Evolutionary conservation across 1,140 invertebrate species (phyloP), one percentile per base, ranked within the genome.

Genomic region (Conopomorpha cramerella): DNA sequence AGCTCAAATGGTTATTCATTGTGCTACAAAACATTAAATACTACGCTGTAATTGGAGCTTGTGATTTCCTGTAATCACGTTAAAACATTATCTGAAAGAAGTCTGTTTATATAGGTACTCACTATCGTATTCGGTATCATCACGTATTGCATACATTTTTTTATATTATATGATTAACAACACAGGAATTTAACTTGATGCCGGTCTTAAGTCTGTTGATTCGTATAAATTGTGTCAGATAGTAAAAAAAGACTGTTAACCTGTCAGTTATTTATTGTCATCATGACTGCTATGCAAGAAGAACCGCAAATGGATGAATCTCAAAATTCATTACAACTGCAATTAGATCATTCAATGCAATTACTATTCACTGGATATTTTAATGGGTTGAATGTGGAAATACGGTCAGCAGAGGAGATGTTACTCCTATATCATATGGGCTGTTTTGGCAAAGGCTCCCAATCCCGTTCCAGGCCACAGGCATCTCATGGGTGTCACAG

Each of bases 391-490:
- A 82, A 79, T 43, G 84, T 89, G 2, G 84, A 84, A 44, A 73
- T 91, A 27, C 72, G 59, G 11, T 74, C 86, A 44, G 45, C 66
- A 8, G 70, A 82, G 28, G 82, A 86, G 50, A 84, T 88, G 51
- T 63, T 68, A 48, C 64, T 74, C 2, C 46, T 90, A 3, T 79
- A 87, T 66, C 82, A 83, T 17, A 88, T 85, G 81, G 88, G 88
- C 7, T 87, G 79, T 61, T 91, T 87, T 76, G 88, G 89, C 1
- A 89, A 89, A 78, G 86, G 86, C 17, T 84, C 82, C 18, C 54
- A 80, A 8, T 88, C 86, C 0, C 74, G 82, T 26, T 81, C 83
- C 19, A 79, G 76, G 45, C 86, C 86, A 17, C 60, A 60, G 16
- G 76, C 77, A 48, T 61, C 38, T 44, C 42, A 60, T 42, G 38